Conservation (phyloP, 2,888 invertebrate genomes). For the Cotesia congregata region DNA sequence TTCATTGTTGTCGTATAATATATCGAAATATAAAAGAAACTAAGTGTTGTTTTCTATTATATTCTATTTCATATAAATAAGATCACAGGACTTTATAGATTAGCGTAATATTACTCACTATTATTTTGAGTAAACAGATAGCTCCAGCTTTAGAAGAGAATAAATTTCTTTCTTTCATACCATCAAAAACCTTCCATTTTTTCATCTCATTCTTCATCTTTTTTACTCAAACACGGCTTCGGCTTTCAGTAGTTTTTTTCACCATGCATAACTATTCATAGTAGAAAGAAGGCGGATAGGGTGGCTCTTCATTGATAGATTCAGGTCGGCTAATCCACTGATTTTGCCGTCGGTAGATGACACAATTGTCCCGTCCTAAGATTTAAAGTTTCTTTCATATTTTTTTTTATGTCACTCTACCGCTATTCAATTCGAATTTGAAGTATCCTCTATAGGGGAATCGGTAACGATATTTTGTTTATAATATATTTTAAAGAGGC, state of each 20-base stretch:
- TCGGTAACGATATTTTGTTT: conserved; percentile 67
- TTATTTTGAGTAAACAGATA: conserved; percentile 53
- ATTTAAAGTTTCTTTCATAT: conserved; percentile 49
- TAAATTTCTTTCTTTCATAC: conserved; percentile 18
- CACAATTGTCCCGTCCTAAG: conserved; percentile 51
- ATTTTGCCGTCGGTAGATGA: conserved; percentile 60
- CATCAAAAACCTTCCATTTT: conserved; percentile 41
- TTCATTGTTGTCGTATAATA: background rate
- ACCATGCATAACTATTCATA: conserved; percentile 38
- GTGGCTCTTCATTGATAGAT: conserved; percentile 50
- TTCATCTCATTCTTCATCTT: conserved; percentile 8
- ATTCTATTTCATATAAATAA: conserved; percentile 55
- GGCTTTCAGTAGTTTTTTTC: conserved; percentile 29
- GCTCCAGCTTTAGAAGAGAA: conserved; percentile 17
- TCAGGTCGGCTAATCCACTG: conserved; percentile 64
- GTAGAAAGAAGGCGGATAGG: conserved; percentile 47
- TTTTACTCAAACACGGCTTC: conserved; percentile 24
- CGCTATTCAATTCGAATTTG: conserved; percentile 57
- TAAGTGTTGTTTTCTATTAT: conserved; percentile 48
- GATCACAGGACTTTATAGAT: conserved; percentile 50
- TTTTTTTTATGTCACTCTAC: conserved; percentile 35
- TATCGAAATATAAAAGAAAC: conserved; percentile 11
- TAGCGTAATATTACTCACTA: conserved; percentile 54
- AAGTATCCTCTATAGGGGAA: conserved; percentile 56
- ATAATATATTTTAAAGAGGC: conserved; percentile 49